phyloP scores from a whole-genome alignment of 2,888 invertebrate species.

The Meloe dianella region DNA sequence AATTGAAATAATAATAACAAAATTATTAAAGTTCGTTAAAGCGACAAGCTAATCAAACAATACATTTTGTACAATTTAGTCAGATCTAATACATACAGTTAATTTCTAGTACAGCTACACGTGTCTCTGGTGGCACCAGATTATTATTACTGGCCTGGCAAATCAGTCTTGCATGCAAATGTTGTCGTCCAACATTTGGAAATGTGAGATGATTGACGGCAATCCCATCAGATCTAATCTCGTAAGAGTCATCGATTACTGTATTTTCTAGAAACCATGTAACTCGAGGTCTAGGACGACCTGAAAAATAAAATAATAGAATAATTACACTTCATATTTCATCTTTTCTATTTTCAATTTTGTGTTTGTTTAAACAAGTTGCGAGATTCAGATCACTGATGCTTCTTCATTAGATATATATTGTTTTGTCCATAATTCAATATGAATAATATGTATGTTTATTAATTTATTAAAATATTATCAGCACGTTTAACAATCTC shows the following conservation, averaged over 20 bases:
- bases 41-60: too few species aligned
- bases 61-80: background rate
- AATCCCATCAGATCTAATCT: slow-evolving; percentile 70
- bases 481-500: too few species aligned
- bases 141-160: slow-evolving; percentile 90
- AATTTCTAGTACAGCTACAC: slow-evolving; percentile 80
- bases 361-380: too few species aligned
- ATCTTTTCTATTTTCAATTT: too few species aligned
- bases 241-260: slow-evolving; percentile 83
- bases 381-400: too few species aligned
- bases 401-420: background rate
- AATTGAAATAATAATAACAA: too few species aligned
- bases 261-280: slow-evolving; percentile 87
- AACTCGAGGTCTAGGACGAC: slow-evolving; percentile 77
- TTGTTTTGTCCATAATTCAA: too few species aligned
- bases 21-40: too few species aligned
- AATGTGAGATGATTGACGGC: slow-evolving; percentile 82
- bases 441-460: too few species aligned
- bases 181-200: slow-evolving; percentile 80
- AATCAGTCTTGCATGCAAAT: slow-evolving; percentile 81
- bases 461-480: too few species aligned
- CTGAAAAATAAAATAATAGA: slow-evolving; percentile 59
- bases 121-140: slow-evolving; percentile 77
- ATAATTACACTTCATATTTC: background rate
- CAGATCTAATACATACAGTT: slow-evolving; percentile 73